phyloP scores from a whole-genome alignment of 2,888 invertebrate species.

The Periphyllus acericola region DNA sequence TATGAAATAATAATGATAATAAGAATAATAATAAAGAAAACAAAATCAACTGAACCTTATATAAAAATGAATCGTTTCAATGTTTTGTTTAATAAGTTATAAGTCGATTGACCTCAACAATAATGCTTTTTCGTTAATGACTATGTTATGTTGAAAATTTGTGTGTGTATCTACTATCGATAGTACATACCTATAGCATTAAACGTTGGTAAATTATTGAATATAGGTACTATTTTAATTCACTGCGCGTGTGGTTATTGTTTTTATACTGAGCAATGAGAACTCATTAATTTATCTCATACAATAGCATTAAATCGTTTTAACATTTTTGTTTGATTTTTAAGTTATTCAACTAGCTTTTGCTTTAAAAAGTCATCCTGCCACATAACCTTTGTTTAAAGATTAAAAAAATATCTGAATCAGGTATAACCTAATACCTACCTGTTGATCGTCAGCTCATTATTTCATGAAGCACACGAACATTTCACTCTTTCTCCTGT shows the following conservation, averaged over 20 bases:
- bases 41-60: background rate
- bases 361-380: background rate
- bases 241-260: background rate
- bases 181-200: background rate
- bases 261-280: background rate
- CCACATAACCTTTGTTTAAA: background rate
- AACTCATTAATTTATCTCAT: background rate
- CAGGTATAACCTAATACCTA: background rate
- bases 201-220: background rate
- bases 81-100: background rate
- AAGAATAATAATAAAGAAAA: background rate
- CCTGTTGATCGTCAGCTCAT: background rate
- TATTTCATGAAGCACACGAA: conserved; percentile 10
- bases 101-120: background rate
- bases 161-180: background rate
- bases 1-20: background rate
- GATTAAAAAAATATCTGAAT: background rate
- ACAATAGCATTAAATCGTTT: background rate
- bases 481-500: background rate
- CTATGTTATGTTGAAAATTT: background rate
- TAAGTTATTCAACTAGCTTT: background rate
- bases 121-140: background rate
- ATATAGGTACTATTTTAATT: background rate
- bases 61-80: no score
- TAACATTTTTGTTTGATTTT: conserved; percentile 21